Evolutionary conservation across 2,797 vertebrate genomes (phyloP), one percentile per base, ranked within the genome.

Genomic region (Vespertilio murinus): DNA sequence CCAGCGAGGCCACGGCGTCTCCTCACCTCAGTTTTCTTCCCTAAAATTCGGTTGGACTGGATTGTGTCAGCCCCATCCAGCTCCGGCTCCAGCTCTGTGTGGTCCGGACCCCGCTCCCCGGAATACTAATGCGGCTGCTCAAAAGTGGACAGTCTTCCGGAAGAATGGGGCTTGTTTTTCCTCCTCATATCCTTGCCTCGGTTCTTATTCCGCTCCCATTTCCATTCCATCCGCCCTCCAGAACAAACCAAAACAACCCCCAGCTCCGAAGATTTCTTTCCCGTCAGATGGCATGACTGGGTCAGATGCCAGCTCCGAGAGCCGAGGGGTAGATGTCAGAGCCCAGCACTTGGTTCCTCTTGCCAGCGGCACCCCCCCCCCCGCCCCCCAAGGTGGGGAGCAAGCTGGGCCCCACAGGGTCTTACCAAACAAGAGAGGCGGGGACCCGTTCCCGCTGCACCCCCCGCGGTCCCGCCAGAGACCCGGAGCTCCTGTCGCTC

Each of bases 121-220:
- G 97, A 96, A 96, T 97, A 84, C 92, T 93, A 89, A 94, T 91
- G 86, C 10, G 3, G 78, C 18, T 16, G 61, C 79, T 94, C 71
- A 81, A 38, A 93, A 93, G 95, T 59, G 13, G 79, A 84, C 71
- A 64, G 71, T 86, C 86, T 96, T 82, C 91, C 5, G 0, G 35
- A 69, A 96, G 94, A 95, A 94, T 59, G 61, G 90, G 42, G 47
- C 92, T 93, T 96, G 88, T 92, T 97, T 90, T 81, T 83, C 79
- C 70, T 61, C 42, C 79, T 90, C 54, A 8, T 35, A 23, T 87
- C 93, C 77, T 83, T 61, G 91, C 80, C 80, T 95, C 35, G 0
- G 47, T 95, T 94, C 93, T 95, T 74, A 84, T 91, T 94, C 91
- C 82, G 30, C 69, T 87, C 83, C 70, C 33, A 25, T 94, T 96